Conservation (phyloP, 1,140 invertebrate genomes). For the Ectropis grisescens region DNA sequence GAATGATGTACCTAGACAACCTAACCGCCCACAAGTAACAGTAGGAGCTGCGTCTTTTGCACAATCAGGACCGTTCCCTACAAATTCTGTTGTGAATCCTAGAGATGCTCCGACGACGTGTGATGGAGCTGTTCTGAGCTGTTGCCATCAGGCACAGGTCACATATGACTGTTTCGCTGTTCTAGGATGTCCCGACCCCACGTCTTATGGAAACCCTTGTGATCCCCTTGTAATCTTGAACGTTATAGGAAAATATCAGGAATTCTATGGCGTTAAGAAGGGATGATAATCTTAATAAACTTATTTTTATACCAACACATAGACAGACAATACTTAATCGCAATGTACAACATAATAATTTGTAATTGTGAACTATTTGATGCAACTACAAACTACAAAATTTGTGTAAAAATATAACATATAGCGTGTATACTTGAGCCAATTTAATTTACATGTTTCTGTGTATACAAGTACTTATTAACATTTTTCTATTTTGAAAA, state of each 20-base stretch:
- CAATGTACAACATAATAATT: constrained; percentile 4
- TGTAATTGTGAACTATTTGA: neutral
- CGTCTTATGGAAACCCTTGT: constrained; percentile 76
- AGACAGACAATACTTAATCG: too few relatives aligned
- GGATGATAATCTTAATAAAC: constrained; percentile 3
- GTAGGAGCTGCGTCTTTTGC: too few relatives aligned
- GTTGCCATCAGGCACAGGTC: constrained; percentile 66
- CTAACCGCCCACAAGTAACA: too few relatives aligned
- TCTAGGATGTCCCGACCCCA: constrained; percentile 74
- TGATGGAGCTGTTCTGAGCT: constrained; percentile 77
- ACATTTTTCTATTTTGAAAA: too few relatives aligned
- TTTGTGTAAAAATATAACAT: too few relatives aligned
- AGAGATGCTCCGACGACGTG: constrained; percentile 69
- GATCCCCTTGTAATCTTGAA: constrained; percentile 59
- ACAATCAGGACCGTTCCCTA: too few relatives aligned
- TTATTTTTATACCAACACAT: too few relatives aligned
- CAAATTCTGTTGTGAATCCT: too few relatives aligned
- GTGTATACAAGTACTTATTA: too few relatives aligned
- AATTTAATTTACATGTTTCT: too few relatives aligned
- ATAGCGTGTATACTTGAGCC: too few relatives aligned
- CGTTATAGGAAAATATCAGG: constrained; percentile 61
- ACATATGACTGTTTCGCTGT: constrained; percentile 75
- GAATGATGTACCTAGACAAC: too few relatives aligned
- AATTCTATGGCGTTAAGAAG: constrained; percentile 44
- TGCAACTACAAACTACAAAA: neutral